These are phyloP conservation scores for Ichneumoninae sp. DNA, from an alignment of 2,888 invertebrate species.

Conservation along the genomic window DNA sequence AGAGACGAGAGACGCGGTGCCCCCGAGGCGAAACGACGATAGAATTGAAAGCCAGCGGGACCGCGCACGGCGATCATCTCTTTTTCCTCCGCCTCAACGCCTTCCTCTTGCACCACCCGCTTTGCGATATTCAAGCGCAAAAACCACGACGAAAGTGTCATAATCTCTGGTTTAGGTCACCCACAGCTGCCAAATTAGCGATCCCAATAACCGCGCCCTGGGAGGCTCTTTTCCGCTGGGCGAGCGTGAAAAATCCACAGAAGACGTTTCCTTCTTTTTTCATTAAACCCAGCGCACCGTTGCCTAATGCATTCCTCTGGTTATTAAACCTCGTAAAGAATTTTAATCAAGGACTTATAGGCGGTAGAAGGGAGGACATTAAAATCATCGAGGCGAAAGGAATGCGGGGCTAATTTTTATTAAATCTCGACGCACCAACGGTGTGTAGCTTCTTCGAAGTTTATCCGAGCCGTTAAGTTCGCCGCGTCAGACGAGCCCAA, in stretches of 20 bases:
- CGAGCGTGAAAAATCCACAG: slow-evolving; percentile 30
- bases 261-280: slow-evolving; percentile 40
- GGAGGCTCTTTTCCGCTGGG: slow-evolving; percentile 50
- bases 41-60: slow-evolving; percentile 55
- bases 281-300: slow-evolving; percentile 48
- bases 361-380: slow-evolving; percentile 1
- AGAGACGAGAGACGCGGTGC: slow-evolving; percentile 50
- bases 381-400: slow-evolving; percentile 3
- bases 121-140: slow-evolving; percentile 22
- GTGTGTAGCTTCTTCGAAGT: neutral
- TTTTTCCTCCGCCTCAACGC: slow-evolving; percentile 65
- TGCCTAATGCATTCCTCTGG: slow-evolving; percentile 27
- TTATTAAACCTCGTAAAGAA: slow-evolving; percentile 49
- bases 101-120: slow-evolving; percentile 33
- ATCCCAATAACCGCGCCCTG: slow-evolving; percentile 56
- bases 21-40: slow-evolving; percentile 52
- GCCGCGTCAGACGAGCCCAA: neutral
- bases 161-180: slow-evolving; percentile 75
- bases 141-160: slow-evolving; percentile 70
- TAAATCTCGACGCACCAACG: slow-evolving; percentile 10
- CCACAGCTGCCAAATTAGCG: slow-evolving; percentile 78
- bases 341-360: slow-evolving; percentile 26
- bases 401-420: slow-evolving; percentile 20
- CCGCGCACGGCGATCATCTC: slow-evolving; percentile 43
- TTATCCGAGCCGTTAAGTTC: neutral